These are phyloP conservation scores for Dynastes maya DNA, from an alignment of 2,888 invertebrate species.

Conservation along the genomic window DNA sequence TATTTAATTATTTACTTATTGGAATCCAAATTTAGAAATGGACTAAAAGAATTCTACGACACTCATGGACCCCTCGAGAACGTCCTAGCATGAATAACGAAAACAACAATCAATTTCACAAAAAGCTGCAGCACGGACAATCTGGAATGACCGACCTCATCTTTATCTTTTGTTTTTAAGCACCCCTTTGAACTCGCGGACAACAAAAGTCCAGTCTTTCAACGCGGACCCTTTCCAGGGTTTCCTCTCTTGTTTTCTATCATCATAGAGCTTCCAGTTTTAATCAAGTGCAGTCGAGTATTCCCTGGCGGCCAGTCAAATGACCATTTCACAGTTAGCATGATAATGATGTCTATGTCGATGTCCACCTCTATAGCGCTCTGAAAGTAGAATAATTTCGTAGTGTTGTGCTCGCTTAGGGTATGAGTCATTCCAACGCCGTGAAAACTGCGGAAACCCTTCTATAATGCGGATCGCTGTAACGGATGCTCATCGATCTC, in stretches of 20 bases:
- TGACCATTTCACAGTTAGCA: constrained; percentile 51
- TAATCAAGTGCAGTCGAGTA: constrained; percentile 65
- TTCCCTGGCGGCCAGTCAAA: constrained; percentile 51
- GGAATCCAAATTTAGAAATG: neutral
- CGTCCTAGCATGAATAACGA: constrained; percentile 66
- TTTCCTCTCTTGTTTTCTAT: constrained; percentile 53
- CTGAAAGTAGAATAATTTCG: neutral
- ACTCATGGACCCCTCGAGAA: neutral
- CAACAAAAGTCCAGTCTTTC: constrained; percentile 37
- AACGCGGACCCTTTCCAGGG: constrained; percentile 29
- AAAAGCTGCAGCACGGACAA: constrained; percentile 59
- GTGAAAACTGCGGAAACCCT: constrained; percentile 60
- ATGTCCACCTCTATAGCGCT: constrained; percentile 27
- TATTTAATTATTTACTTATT: neutral
- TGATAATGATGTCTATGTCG: constrained; percentile 51
- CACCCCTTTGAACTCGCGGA: constrained; percentile 65
- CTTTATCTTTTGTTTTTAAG: constrained; percentile 68
- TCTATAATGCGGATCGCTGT: constrained; percentile 58
- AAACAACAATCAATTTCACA: constrained; percentile 69
- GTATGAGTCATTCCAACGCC: constrained; percentile 53
- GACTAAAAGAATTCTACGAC: neutral
- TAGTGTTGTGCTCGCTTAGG: neutral
- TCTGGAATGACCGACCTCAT: constrained; percentile 67
- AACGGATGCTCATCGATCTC: constrained; percentile 68
- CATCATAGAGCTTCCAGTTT: constrained; percentile 62